A percentile compares a stretch with the other conserved stretches of the same genome.
These are phyloP conservation scores for Spondyliosoma cantharus DNA, from an alignment of 2,797 vertebrate species.

Conservation along the genomic window DNA sequence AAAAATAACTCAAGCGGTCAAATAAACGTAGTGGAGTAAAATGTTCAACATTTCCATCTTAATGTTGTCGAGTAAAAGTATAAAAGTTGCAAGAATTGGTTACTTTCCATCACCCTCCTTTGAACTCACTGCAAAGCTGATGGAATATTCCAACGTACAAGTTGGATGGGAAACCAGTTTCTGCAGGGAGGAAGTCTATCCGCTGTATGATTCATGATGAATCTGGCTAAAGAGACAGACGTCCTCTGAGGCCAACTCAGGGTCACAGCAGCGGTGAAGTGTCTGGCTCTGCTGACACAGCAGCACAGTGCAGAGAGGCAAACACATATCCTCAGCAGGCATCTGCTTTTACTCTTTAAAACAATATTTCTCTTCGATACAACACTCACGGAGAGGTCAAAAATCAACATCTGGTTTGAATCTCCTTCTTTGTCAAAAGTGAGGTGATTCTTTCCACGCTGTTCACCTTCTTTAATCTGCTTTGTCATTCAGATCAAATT, in stretches of 20 bases:
- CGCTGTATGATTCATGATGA: conserved; percentile 42
- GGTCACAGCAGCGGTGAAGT: conserved; percentile 54
- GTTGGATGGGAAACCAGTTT: conserved; percentile 48
- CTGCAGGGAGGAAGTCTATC: conserved; percentile 68
- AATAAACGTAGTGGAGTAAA: not conserved
- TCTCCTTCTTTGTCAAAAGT: not conserved
- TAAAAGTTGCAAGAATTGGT: not conserved
- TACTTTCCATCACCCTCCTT: not conserved
- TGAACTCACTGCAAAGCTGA: not conserved
- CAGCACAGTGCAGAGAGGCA: conserved; percentile 11
- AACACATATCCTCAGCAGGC: conserved; percentile 17
- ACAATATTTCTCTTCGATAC: conserved; percentile 10
- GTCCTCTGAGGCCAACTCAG: conserved; percentile 45
- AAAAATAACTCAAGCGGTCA: not conserved
- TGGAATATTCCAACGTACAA: conserved; percentile 52
- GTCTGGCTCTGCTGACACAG: conserved; percentile 57
- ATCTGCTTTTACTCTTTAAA: not conserved
- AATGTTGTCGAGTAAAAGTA: not conserved
- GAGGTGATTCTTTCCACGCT: not conserved
- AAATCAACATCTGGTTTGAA: not conserved
- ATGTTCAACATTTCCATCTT: not conserved
- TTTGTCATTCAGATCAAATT: not conserved
- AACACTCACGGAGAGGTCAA: not conserved
- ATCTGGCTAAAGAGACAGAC: conserved; percentile 65
- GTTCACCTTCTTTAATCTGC: not conserved